A percentile compares a stretch with the other conserved stretches of the same genome.
Conservation (phyloP, 1,140 invertebrate species). For the Melipona quadrifasciata region DNA sequence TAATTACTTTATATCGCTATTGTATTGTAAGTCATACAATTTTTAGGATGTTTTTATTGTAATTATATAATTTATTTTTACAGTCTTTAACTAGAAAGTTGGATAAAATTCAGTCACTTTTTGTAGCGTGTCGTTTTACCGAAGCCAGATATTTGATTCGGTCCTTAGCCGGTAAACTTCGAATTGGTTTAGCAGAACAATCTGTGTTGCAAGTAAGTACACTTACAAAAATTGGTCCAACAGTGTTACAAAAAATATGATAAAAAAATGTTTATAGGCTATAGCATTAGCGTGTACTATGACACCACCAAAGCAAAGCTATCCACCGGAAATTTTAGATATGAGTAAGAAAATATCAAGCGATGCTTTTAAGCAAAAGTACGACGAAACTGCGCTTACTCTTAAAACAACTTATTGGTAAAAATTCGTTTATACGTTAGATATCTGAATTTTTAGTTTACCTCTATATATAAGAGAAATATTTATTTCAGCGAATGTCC, state of each 20-base stretch:
- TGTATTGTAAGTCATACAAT: background rate
- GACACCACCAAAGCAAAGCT: slow-evolving; percentile 87
- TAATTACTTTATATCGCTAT: background rate
- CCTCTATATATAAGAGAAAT: slow-evolving; percentile 15
- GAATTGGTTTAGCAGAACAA: slow-evolving; percentile 98
- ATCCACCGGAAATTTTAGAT: slow-evolving; percentile 86
- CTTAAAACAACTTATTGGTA: slow-evolving; percentile 97
- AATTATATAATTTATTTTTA: slow-evolving; percentile 40
- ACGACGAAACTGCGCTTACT: slow-evolving; percentile 89
- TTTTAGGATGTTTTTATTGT: background rate
- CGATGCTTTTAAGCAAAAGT: slow-evolving; percentile 91
- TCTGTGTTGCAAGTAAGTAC: slow-evolving; percentile 89
- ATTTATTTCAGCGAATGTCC: slow-evolving; percentile 92
- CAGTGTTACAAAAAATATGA: background rate
- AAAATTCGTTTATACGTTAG: slow-evolving; percentile 54
- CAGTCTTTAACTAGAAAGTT: slow-evolving; percentile 94
- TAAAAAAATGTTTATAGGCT: slow-evolving; percentile 82
- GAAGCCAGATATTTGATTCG: slow-evolving; percentile 97
- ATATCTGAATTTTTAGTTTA: background rate
- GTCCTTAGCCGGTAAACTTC: slow-evolving; percentile 95
- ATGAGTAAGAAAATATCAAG: slow-evolving; percentile 83
- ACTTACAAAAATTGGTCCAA: background rate
- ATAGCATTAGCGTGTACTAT: slow-evolving; percentile 91
- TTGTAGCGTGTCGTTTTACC: slow-evolving; percentile 94
- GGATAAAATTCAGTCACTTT: slow-evolving; percentile 94